phyloP scores from a whole-genome alignment of 2,888 invertebrate genomes.

The Hydriomena furcata region DNA sequence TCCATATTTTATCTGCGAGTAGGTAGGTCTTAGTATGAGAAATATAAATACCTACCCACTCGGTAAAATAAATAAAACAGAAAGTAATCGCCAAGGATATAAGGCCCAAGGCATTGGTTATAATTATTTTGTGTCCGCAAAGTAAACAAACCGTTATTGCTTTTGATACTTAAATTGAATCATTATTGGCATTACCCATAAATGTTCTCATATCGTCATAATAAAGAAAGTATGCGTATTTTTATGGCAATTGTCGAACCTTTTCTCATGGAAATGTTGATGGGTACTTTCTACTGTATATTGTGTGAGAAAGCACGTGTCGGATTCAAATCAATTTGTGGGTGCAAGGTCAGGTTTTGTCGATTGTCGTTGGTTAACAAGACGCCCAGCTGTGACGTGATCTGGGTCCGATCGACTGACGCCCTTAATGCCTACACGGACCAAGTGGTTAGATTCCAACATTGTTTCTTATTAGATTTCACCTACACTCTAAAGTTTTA shows the following conservation, averaged over 20 bases:
- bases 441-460: neutral
- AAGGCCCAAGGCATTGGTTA: constrained; percentile 8
- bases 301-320: constrained; percentile 20
- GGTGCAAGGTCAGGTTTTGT: constrained; percentile 51
- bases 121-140: constrained; percentile 28
- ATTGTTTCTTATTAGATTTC: no score
- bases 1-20: constrained; percentile 35
- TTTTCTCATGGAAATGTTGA: neutral
- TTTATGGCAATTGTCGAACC: constrained; percentile 5
- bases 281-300: constrained; percentile 3
- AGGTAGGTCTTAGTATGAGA: neutral
- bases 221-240: neutral
- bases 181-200: constrained; percentile 8
- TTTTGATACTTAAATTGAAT: constrained; percentile 12
- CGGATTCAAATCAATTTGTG: constrained; percentile 36
- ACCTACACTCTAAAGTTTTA: no score
- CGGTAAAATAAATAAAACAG: constrained; percentile 20
- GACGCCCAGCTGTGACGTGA: constrained; percentile 45
- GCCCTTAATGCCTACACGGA: constrained; percentile 14
- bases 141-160: constrained; percentile 20
- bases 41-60: constrained; percentile 11
- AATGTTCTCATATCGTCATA: neutral
- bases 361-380: constrained; percentile 46
- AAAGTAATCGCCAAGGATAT: constrained; percentile 7
- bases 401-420: constrained; percentile 39